Conservation (phyloP, 1,140 invertebrate genomes). For the Rhagoletis pomonella region DNA sequence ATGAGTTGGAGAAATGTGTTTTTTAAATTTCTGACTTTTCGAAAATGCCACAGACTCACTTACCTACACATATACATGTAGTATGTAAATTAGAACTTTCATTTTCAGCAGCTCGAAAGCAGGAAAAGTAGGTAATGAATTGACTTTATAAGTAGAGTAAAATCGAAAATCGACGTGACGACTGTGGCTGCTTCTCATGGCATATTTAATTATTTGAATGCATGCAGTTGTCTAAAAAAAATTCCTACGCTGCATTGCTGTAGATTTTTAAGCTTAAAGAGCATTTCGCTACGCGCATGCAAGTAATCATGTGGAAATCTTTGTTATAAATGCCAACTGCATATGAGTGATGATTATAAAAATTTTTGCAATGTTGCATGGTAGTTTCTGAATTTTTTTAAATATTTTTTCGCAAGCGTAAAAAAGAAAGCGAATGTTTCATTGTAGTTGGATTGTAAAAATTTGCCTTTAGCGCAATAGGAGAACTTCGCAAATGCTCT, state of each 20-base stretch:
- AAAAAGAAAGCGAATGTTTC: too few species aligned
- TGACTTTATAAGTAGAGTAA: background rate
- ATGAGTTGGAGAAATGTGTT: background rate
- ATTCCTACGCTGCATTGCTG: background rate
- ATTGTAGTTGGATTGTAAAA: too few species aligned
- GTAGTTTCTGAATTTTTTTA: too few species aligned
- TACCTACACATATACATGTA: background rate
- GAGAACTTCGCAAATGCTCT: too few species aligned
- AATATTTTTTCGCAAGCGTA: too few species aligned
- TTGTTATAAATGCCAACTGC: too few species aligned
- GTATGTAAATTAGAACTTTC: constrained; percentile 50
- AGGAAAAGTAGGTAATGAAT: background rate
- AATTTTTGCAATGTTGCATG: too few species aligned
- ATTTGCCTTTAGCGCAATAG: too few species aligned
- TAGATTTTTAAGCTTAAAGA: background rate
- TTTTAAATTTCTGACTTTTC: background rate
- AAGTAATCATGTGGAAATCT: background rate
- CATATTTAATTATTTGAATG: background rate
- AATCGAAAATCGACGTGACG: background rate
- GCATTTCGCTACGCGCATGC: background rate
- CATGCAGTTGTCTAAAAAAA: background rate
- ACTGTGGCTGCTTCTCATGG: too few species aligned
- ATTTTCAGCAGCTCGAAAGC: constrained; percentile 15
- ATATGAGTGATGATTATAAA: too few species aligned
- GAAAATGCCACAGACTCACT: background rate